Percentiles rank a stretch among this genome's conserved stretches.
These are phyloP conservation scores for Armadillidium nasatum DNA, from an alignment of 1,140 invertebrate species.

Conservation along the genomic window DNA sequence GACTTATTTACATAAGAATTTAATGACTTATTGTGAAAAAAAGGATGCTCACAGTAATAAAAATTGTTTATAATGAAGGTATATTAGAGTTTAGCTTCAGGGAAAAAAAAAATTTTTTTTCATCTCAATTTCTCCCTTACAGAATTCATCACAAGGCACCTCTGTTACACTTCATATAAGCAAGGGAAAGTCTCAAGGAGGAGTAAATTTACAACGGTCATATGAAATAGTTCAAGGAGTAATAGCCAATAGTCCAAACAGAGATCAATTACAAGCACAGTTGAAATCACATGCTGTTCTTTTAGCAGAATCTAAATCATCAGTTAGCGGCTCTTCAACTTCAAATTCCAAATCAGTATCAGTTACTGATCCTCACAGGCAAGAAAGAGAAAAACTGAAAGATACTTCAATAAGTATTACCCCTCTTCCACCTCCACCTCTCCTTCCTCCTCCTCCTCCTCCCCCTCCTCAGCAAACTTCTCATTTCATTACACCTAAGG, in stretches of 20 bases:
- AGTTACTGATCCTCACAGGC: not conserved
- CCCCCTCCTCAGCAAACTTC: not conserved
- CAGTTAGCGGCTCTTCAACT: constrained; percentile 14
- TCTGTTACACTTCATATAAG: constrained; percentile 32
- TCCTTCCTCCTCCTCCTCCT: not conserved
- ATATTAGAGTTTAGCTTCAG: too few species aligned
- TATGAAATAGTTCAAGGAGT: constrained; percentile 94
- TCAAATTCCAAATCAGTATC: not conserved
- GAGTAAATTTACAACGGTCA: constrained; percentile 85
- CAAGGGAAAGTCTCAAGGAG: constrained; percentile 32
- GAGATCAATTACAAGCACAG: constrained; percentile 77
- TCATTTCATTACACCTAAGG: not conserved
- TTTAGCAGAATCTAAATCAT: constrained; percentile 33
- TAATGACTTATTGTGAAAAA: too few species aligned
- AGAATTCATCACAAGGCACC: constrained; percentile 52
- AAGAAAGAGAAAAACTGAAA: not conserved
- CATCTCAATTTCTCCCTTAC: constrained; percentile 59
- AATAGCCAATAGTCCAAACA: constrained; percentile 84
- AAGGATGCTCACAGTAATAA: too few species aligned
- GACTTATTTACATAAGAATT: too few species aligned
- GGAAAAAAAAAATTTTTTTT: too few species aligned
- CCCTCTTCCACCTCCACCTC: not conserved
- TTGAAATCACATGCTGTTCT: constrained; percentile 58
- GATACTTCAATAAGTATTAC: not conserved
- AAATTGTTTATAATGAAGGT: too few species aligned